A percentile compares a stretch with the other conserved stretches of the same genome.
phyloP scores from a whole-genome alignment of 1,140 invertebrate species.

The Hydropsyche tenuis region DNA sequence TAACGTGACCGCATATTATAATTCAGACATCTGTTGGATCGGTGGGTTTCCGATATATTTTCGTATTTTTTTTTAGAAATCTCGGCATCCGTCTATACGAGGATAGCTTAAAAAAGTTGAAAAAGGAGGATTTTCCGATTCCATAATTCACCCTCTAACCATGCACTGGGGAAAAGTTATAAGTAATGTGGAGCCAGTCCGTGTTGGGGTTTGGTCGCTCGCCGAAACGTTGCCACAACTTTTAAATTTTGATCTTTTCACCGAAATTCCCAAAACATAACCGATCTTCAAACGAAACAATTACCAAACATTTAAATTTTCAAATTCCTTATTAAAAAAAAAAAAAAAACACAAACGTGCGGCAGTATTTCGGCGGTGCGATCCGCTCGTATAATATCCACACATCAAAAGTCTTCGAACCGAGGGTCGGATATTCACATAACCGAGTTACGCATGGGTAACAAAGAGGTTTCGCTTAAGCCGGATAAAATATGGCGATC shows the following conservation, averaged over 20 bases:
- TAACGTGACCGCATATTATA: no score
- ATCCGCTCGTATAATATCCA: slow-evolving; percentile 24
- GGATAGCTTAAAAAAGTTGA: slow-evolving; percentile 29
- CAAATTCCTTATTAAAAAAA: no score
- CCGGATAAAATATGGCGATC: slow-evolving; percentile 15
- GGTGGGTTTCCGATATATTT: neutral
- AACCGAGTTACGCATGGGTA: slow-evolving; percentile 28
- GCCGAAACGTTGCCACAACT: neutral
- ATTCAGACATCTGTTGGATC: slow-evolving; percentile 2
- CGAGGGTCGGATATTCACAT: slow-evolving; percentile 24
- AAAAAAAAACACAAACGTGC: no score
- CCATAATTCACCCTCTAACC: slow-evolving; percentile 40
- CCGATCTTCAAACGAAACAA: no score
- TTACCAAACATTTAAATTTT: no score
- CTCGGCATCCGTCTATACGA: slow-evolving; percentile 17
- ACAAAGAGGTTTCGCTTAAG: slow-evolving; percentile 25
- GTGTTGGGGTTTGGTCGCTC: neutral
- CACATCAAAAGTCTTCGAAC: slow-evolving; percentile 28
- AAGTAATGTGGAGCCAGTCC: slow-evolving; percentile 28
- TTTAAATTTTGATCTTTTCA: slow-evolving; percentile 4
- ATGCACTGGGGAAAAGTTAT: slow-evolving; percentile 37
- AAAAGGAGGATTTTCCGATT: slow-evolving; percentile 36
- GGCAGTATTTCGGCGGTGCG: no score
- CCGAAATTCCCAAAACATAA: no score
- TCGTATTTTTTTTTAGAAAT: slow-evolving; percentile 19